Percentiles rank a stretch among this genome's conserved stretches.
Evolutionary conservation across 30 jellyfish, hydroid and myxozoan species (phyloP).

Genomic region (Turritopsis rubra): DNA sequence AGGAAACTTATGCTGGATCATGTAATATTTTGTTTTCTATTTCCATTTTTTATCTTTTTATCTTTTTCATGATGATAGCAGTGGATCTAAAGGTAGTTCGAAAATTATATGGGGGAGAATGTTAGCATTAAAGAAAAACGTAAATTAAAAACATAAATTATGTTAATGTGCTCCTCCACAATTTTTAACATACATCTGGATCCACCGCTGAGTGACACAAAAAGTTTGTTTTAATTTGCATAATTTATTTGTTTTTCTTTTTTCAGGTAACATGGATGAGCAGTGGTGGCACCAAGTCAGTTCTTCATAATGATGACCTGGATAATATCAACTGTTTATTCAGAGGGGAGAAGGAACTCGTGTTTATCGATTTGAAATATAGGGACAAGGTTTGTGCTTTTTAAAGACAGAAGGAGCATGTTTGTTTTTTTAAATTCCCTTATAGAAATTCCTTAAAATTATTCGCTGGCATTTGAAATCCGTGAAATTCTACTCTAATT

Average conservation of each 20-base stretch:
- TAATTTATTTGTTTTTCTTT: background rate
- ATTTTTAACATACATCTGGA: too few species aligned
- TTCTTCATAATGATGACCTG: conserved; percentile 73
- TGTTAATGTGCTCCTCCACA: too few species aligned
- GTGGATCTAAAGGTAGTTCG: too few species aligned
- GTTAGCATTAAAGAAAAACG: too few species aligned
- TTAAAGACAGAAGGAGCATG: too few species aligned
- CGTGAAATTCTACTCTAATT: too few species aligned
- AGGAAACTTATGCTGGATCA: conserved; percentile 48
- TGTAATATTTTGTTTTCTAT: background rate
- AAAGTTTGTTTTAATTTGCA: too few species aligned
- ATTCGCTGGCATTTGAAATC: background rate
- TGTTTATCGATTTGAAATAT: conserved; percentile 52
- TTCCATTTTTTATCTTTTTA: background rate
- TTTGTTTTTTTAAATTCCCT: background rate
- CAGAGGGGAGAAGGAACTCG: conserved; percentile 69
- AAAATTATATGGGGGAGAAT: too few species aligned
- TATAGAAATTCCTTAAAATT: too few species aligned
- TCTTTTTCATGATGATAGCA: too few species aligned
- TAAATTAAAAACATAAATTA: too few species aligned
- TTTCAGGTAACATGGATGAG: conserved; percentile 90
- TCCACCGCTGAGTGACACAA: too few species aligned
- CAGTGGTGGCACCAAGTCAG: conserved; percentile 96
- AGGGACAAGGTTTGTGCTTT: conserved; percentile 51
- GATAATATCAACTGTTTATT: conserved; percentile 83